These are phyloP conservation scores for Platycercus adscitus DNA, from an alignment of 2,113 vertebrate genomes.

Conservation along the genomic window DNA sequence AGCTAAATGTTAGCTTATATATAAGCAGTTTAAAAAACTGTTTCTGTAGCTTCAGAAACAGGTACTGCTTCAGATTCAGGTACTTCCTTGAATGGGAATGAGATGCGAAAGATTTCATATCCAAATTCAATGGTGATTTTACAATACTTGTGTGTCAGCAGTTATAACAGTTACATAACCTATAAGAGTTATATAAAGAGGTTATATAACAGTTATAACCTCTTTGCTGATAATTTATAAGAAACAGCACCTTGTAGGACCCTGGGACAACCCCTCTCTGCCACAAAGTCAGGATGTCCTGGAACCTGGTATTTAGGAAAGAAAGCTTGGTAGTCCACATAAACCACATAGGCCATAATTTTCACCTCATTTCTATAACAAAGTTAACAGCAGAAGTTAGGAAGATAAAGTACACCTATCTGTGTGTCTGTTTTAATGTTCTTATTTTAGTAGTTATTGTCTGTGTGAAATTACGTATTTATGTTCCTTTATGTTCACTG, in stretches of 20 bases:
- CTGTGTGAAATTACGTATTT: conserved; percentile 8
- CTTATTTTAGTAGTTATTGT: background rate
- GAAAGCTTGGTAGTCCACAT: background rate
- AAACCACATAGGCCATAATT: background rate
- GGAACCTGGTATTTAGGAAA: background rate
- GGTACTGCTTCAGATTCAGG: background rate
- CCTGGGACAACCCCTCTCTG: background rate
- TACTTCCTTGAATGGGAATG: background rate
- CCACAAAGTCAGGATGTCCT: background rate
- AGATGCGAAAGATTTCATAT: background rate
- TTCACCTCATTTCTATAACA: background rate
- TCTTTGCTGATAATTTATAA: background rate
- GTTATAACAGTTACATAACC: background rate
- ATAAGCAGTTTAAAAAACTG: background rate
- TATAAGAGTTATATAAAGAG: too few relatives aligned
- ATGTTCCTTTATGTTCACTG: background rate
- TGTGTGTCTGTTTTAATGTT: conserved; percentile 35
- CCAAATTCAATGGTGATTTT: background rate
- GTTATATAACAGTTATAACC: background rate
- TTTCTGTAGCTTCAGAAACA: background rate
- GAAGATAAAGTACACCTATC: background rate
- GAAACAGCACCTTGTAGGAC: background rate
- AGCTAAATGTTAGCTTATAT: background rate
- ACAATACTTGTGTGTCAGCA: background rate
- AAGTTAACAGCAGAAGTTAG: background rate